Base-by-base conservation (phyloP, 2,113 vertebrate species). In the Otis tarda region DNA sequence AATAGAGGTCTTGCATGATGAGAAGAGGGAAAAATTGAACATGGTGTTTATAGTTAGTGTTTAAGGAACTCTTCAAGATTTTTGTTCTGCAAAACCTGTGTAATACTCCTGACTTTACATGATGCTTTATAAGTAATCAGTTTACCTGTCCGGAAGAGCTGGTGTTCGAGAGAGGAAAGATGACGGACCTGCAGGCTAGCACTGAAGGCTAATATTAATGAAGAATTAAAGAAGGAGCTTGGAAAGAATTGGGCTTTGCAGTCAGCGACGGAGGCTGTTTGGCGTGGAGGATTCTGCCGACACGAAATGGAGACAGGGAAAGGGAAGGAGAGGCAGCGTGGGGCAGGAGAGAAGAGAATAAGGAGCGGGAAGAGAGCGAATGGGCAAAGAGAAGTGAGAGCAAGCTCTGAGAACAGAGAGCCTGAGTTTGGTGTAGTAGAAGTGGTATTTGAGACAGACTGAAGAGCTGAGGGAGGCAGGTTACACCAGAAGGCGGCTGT, bases 241-340 rank as follows among this genome's bases (percentile, higher is more conserved):
- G 10, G 63, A 35, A 49, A 6, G 55, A 31, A 19, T 2, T 17
- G 24, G 17, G 57, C 9, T 69, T 61, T 37, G 63, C 28, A n/a
- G 1, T 12, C 1, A 0, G 28, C 0, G 2, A 28, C 0, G 2
- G 52, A 31, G 49, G 43, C 43, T 65, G 1, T 27, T 59, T 18
- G 70, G 21, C 41, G 30, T 24, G 41, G 41, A 76, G 63, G 55
- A 19, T 45, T 12, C 24, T 47, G 39, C 33, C 28, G 30, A 20
- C 7, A 7, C 1, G 4, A 63, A 39, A 18, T 6, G 8, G 63
- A 76, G 47, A 12, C 4, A 15, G 21, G 37, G 61, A 23, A 21
- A 25, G 53, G 2, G 6, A n/a, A 77, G 30, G 63, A 56, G 53
- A 31, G 11, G 28, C 30, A 41, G 45, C 7, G 2, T 7, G 37